phyloP scores from a whole-genome alignment of 2,113 vertebrate genomes.

The Cebidichthys violaceus region DNA sequence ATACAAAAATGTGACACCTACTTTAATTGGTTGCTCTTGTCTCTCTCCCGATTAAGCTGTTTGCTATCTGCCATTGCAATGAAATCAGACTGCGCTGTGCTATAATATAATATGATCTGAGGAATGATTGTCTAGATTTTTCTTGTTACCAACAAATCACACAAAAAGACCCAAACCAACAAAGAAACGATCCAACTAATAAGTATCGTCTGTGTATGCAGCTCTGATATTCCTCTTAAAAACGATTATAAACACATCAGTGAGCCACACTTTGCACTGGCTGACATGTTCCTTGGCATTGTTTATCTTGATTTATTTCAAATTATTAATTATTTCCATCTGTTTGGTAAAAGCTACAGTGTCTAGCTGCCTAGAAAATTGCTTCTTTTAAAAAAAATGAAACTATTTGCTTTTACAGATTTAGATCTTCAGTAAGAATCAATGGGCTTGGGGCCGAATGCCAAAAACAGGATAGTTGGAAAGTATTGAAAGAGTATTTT shows the following conservation, averaged over 20 bases:
- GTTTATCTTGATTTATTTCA: background rate
- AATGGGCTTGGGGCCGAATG: background rate
- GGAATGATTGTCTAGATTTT: background rate
- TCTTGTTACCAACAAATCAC: background rate
- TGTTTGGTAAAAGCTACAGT: background rate
- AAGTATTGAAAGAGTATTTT: background rate
- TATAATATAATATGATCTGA: background rate
- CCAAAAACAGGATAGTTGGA: background rate
- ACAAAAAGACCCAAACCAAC: background rate
- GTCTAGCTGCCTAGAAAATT: background rate
- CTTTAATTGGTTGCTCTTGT: background rate
- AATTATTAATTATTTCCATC: background rate
- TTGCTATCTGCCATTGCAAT: background rate
- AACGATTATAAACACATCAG: background rate
- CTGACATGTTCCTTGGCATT: background rate
- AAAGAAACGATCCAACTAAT: background rate
- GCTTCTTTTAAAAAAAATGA: background rate
- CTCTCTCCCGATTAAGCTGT: background rate
- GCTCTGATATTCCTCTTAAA: background rate
- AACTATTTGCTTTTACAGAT: background rate
- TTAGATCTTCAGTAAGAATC: background rate
- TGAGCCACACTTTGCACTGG: background rate
- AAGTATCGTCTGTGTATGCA: background rate
- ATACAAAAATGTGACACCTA: slow-evolving; percentile 3
- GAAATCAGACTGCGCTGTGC: background rate